Percentiles rank a stretch among this genome's conserved stretches.
Evolutionary conservation across 1,140 invertebrate species (phyloP).

Genomic region (Teleopsis dalmanni): DNA sequence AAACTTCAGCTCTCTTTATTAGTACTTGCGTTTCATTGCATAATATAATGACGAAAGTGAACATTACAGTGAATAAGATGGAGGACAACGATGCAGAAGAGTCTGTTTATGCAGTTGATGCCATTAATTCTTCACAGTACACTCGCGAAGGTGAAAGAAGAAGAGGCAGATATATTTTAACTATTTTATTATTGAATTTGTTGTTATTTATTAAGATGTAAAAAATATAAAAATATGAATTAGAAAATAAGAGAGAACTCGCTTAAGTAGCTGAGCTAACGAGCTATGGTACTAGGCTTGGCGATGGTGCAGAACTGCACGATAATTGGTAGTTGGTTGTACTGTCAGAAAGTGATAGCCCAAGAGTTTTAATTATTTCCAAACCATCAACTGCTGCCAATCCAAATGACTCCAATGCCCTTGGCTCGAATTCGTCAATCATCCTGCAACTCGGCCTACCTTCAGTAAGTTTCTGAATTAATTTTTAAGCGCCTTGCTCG

Average conservation of each 20-base stretch:
- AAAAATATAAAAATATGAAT: too few relatives aligned
- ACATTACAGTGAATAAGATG: not conserved
- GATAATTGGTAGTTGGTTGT: not conserved
- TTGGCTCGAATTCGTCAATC: not conserved
- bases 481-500: not conserved
- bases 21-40: not conserved
- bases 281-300: not conserved
- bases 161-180: not conserved
- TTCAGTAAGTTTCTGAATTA: not conserved
- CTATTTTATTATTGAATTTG: not conserved
- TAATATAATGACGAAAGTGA: not conserved
- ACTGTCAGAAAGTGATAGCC: too few relatives aligned
- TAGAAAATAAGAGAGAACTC: not conserved
- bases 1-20: not conserved
- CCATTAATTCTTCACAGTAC: not conserved
- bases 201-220: too few relatives aligned
- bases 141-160: slow-evolving; percentile 1
- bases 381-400: not conserved
- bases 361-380: not conserved
- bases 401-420: not conserved
- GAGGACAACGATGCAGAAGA: not conserved
- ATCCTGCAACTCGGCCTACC: not conserved
- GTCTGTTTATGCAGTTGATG: not conserved
- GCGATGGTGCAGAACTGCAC: not conserved
- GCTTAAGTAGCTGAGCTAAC: not conserved